Evolutionary conservation across 2,888 invertebrate species (phyloP).

Genomic region (Griposia aprilina): DNA sequence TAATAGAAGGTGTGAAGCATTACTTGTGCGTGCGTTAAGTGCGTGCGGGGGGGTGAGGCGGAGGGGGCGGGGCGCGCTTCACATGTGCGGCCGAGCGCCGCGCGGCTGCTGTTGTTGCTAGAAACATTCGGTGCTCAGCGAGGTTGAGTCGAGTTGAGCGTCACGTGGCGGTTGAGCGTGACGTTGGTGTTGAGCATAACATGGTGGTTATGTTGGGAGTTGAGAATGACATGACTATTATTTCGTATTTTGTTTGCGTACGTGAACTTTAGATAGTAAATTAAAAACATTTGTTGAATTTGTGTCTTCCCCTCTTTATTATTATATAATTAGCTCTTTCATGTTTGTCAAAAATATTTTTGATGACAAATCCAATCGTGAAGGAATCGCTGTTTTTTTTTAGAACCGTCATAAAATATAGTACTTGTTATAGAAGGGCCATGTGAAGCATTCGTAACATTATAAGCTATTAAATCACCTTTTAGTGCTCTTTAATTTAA

Average conservation of each 20-base stretch:
- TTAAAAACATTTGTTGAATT: no score
- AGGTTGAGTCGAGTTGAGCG: slow-evolving; percentile 20
- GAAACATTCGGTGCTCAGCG: slow-evolving; percentile 64
- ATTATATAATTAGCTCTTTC: no score
- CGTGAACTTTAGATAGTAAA: no score
- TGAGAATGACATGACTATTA: neutral
- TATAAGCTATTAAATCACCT: neutral
- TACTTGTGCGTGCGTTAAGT: slow-evolving; percentile 74
- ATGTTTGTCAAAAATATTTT: neutral
- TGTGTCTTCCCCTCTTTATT: no score
- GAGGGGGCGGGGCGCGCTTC: slow-evolving; percentile 61
- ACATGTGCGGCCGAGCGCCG: slow-evolving; percentile 81
- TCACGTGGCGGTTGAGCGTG: slow-evolving; percentile 8
- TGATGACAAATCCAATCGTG: neutral
- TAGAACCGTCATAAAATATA: neutral
- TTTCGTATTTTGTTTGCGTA: neutral
- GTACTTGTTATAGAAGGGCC: neutral
- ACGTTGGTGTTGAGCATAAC: slow-evolving; percentile 3
- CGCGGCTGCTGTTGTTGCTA: slow-evolving; percentile 83
- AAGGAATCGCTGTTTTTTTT: neutral
- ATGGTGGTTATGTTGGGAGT: neutral
- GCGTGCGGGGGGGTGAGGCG: slow-evolving; percentile 55
- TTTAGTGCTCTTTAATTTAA: neutral
- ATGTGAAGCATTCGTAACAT: no score
- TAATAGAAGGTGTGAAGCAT: slow-evolving; percentile 75